Evolutionary conservation across 2,113 vertebrate genomes (phyloP), one percentile per base, ranked within the genome.

Genomic region (Tenrec ecaudatus): DNA sequence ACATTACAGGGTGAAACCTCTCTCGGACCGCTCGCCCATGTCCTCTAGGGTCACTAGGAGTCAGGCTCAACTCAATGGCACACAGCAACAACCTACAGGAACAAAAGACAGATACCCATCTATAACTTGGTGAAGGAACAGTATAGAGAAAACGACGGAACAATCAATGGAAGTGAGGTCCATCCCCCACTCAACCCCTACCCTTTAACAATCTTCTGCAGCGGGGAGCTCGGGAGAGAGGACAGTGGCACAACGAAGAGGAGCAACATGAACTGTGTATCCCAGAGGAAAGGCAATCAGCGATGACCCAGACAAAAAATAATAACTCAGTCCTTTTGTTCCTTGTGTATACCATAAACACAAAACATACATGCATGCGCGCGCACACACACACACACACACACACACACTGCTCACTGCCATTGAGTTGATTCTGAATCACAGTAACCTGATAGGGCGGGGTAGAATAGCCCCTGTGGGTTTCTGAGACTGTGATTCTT

Each of bases 201-300:
- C 7, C 5, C 19, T 43, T 58, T 71, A 73, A 11, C 53, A 12
- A 20, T 19, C 3, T 80, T 27, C 22, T 60, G 23, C 15, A 75
- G 64, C 36, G 7, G n/a, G 38, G 68, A 25, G 22, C 29, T 5
- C 47, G 14, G 31, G 66, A 14, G 58, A 57, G 12, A 15, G 7
- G 6, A 20, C 1, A 33, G 11, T 20, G 10, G 31, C 15, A 9
- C 25, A 9, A 11, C 5, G 11, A 23, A 40, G 29, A 66, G 66
- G 33, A 82, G 62, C 22, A 2, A 11, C 20, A 17, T 19, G 29
- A 31, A 29, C 38, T 31, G 0, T 7, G 0, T 2, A 22, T 9
- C 53, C 58, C 68, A 71, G 69, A 68, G 6, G 27, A 77, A 62
- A 1, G 23, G 43, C 25, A 76, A 14, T 36, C 25, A 47, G 29